Base-by-base conservation (phyloP, 2,113 vertebrate genomes). In the Thalassarche chlororhynchos region DNA sequence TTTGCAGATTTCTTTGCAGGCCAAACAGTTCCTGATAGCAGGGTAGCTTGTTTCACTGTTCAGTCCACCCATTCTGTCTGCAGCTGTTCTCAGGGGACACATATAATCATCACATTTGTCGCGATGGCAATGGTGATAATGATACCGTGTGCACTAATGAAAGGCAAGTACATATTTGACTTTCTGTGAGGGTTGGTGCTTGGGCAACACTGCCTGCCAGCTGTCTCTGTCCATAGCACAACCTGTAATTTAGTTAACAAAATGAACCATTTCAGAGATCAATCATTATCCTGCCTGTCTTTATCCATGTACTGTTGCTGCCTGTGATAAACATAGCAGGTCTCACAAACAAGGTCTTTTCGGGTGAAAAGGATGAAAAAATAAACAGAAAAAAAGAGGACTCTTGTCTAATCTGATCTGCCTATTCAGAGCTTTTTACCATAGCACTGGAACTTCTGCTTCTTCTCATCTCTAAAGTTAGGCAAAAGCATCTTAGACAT, bases 161-260 rank as follows among this genome's bases (percentile, higher is more conserved):
- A 98, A 98, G 84, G 71, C 66, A 98, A 97, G 79, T 70, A 87
- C 65, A 90, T 6, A 54, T 96, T 95, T 97, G 94, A 96, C 89
- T 96, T 89, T 94, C 84, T 87, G 25, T 36, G 52, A 89, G 89
- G 91, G 36, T 6, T 87, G 79, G 84, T 90, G 40, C 92, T 97
- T 82, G 87, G 86, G 90, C 60, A 76, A 44, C 68, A 19, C 26
- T 89, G 87, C 68, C 91, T 95, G 96, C 95, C 97, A 97, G 88
- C 96, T 97, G 77, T 92, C 96, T 91, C 84, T 96, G 96, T 95
- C 94, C 96, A 94, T 21, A 38, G 62, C 57, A 79, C 86, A 98
- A 93, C 95, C 97, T 98, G 84, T 85, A 98, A 98, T 98, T 98
- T 97, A 93, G 96, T 97, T 98, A 98, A 98, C 98, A 98, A 98